Conservation (phyloP, 2,888 invertebrate species). For the Tethea ocularis region DNA sequence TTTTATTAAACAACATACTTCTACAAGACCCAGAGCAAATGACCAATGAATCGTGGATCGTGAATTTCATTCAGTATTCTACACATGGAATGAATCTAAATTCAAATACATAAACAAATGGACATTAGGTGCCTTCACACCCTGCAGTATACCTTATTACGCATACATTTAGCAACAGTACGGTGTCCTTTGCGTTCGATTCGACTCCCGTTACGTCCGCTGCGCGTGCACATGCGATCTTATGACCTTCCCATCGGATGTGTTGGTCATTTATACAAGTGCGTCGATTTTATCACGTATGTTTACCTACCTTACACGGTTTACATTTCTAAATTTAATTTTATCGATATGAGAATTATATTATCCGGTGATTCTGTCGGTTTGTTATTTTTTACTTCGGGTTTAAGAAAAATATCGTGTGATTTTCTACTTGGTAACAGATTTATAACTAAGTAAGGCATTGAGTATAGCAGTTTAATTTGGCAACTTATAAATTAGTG, state of each 20-base stretch:
- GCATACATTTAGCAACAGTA: not conserved
- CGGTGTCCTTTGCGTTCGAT: constrained; percentile 11
- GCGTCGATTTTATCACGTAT: not conserved
- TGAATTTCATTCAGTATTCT: not conserved
- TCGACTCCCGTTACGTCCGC: constrained; percentile 49
- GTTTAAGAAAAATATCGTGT: not conserved
- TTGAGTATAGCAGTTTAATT: too few species aligned
- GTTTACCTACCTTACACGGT: not conserved
- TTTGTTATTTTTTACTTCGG: not conserved
- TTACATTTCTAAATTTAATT: not conserved
- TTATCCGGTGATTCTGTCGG: not conserved
- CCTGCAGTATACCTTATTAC: not conserved
- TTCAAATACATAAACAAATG: not conserved
- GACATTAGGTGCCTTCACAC: not conserved
- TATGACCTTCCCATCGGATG: constrained; percentile 47
- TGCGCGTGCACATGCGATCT: constrained; percentile 29
- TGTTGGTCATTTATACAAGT: constrained; percentile 12
- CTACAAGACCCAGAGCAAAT: not conserved
- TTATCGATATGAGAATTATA: not conserved
- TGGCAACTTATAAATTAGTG: too few species aligned
- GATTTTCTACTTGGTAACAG: not conserved
- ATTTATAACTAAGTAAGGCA: too few species aligned
- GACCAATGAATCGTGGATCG: not conserved
- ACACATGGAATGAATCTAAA: not conserved
- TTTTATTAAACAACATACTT: too few species aligned